Percentiles rank a stretch among this genome's conserved stretches.
These are phyloP conservation scores for Cepaea hortensis DNA, from an alignment of 2,888 invertebrate species.

Conservation along the genomic window DNA sequence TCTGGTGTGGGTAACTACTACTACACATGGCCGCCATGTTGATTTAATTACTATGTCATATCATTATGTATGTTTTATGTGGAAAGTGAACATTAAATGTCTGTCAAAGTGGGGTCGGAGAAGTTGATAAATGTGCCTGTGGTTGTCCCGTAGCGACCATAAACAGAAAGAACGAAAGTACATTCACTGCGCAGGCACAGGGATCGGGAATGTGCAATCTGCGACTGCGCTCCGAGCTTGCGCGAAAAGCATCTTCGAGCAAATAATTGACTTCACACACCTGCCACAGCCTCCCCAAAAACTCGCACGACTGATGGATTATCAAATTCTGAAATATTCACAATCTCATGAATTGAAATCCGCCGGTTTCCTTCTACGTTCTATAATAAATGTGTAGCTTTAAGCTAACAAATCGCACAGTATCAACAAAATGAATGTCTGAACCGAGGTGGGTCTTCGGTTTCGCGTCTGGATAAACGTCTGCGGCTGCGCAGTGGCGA, in stretches of 20 bases:
- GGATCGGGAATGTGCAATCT: constrained; percentile 42
- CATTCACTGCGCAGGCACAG: constrained; percentile 47
- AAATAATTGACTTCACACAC: neutral
- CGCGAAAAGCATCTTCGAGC: constrained; percentile 44
- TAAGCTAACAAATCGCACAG: neutral
- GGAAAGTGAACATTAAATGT: no score
- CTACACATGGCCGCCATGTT: constrained; percentile 33
- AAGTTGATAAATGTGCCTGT: neutral
- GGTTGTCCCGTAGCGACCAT: constrained; percentile 37
- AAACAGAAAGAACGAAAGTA: constrained; percentile 46
- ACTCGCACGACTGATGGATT: neutral
- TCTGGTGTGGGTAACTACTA: neutral
- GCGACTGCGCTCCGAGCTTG: constrained; percentile 55
- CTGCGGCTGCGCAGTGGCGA: constrained; percentile 42
- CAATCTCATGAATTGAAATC: neutral
- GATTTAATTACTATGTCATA: neutral
- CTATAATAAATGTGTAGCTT: neutral
- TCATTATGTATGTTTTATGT: neutral
- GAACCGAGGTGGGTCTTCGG: constrained; percentile 2
- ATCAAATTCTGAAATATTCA: neutral
- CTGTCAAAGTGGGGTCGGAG: neutral
- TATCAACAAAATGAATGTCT: constrained; percentile 1
- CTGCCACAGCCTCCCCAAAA: neutral
- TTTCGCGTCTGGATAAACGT: neutral
- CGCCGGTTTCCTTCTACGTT: constrained; percentile 15